Conservation (phyloP, 2,888 invertebrate genomes). For the Tipula helvola region DNA sequence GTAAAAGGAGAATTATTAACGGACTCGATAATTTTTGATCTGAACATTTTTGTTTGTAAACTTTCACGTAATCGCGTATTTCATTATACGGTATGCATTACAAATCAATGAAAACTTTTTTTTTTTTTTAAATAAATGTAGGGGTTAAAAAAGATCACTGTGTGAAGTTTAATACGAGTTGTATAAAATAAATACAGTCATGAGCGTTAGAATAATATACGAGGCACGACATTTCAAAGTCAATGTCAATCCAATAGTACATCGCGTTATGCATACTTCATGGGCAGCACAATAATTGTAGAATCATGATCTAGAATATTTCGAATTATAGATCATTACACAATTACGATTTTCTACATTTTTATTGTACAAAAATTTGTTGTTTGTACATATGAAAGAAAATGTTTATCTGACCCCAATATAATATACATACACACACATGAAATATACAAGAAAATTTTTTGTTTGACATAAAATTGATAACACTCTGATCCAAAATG, state of each 20-base stretch:
- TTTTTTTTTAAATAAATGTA: no score
- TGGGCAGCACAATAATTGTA: not conserved
- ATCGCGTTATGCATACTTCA: not conserved
- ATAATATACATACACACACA: not conserved
- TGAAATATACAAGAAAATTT: not conserved
- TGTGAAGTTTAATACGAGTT: not conserved
- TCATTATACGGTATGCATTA: not conserved
- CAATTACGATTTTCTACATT: not conserved
- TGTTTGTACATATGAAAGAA: not conserved
- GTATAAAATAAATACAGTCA: not conserved
- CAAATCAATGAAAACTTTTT: no score
- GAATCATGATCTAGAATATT: not conserved
- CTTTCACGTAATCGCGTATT: not conserved
- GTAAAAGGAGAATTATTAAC: not conserved
- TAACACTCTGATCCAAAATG: not conserved
- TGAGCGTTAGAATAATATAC: not conserved
- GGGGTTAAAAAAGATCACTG: not conserved
- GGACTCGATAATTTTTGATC: not conserved
- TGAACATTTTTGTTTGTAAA: not conserved
- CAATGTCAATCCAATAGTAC: not conserved
- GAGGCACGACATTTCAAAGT: not conserved
- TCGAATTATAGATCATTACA: not conserved
- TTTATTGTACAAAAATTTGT: not conserved
- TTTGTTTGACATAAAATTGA: not conserved
- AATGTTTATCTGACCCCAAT: not conserved